Percentiles rank a stretch among this genome's conserved stretches.
phyloP scores from a whole-genome alignment of 1,140 invertebrate genomes.

The Lamellibrachia luymesi region DNA sequence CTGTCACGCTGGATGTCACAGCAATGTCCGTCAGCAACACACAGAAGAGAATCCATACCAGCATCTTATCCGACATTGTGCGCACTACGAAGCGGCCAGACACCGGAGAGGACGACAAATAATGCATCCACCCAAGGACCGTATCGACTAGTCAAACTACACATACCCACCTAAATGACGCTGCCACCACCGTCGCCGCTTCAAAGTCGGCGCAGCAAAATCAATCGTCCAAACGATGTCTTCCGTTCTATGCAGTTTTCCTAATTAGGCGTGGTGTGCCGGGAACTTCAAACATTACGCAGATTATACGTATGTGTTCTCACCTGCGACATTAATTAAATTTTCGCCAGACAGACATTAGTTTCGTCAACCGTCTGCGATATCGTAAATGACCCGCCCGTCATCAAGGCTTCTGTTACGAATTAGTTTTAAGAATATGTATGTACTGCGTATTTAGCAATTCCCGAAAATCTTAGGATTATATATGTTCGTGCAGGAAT shows the following conservation, averaged over 20 bases:
- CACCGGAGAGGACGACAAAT: not conserved
- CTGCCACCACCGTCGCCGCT: not conserved
- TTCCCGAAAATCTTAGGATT: too few species aligned
- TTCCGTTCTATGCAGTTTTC: not conserved
- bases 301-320: not conserved
- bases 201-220: not conserved
- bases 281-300: not conserved
- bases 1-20: slow-evolving; percentile 16
- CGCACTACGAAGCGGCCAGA: not conserved
- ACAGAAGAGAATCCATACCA: not conserved
- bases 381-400: not conserved
- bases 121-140: not conserved
- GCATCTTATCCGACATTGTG: not conserved
- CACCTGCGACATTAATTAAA: not conserved
- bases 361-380: too few species aligned
- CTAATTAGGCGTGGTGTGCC: not conserved
- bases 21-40: not conserved
- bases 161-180: not conserved
- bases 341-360: not conserved
- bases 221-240: not conserved
- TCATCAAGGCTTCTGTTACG: not conserved
- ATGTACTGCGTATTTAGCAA: too few species aligned
- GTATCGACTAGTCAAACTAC: not conserved
- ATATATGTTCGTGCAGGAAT: too few species aligned
- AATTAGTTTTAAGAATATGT: not conserved